Evolutionary conservation across 2,888 invertebrate genomes (phyloP), one percentile per base, ranked within the genome.

Genomic region (Catonia carolina): DNA sequence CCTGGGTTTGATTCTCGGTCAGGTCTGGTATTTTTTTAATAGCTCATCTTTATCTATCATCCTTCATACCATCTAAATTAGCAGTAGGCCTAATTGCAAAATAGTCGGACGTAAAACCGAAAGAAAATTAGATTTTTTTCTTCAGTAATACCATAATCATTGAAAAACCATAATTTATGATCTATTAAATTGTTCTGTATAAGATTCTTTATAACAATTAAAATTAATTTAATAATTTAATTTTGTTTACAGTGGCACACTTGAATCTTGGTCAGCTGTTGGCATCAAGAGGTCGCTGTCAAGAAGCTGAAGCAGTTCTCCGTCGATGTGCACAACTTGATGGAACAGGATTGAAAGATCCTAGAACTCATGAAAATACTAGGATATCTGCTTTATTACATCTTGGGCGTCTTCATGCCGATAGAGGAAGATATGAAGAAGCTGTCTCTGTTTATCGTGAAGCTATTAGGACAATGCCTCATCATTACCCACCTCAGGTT

Each of bases 231-330:
- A 22, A 18, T 42, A 14, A 18, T 41, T 41, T n/a, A 2, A 48
- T 63, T 66, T 65, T 67, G 65, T 65, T 79, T 79, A 51, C 79
- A 94, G 94, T 94, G 81, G 96, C 95, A 53, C 91, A 96, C 75
- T 85, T 96, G 64, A 96, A 95, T 72, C 79, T 95, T 67, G 96
- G 93, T 5, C 86, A 90, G 58, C 86, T 93, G 14, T 75, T 92
- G 66, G 86, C 88, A 70, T 83, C 89, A 47, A 80, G 88, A 59
- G 92, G 92, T 18, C 79, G 88, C 58, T 82, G 86, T 63, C 82
- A 86, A 45, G 92, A 94, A 70, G 95, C 95, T 3, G 86, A 86
- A 49, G 82, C 85, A 65, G 84, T 90, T 53, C 81, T 94, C 61
- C 79, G 86, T 49, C 84, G 88, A 54, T 94, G 93, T 64, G 84